Evolutionary conservation across 2,113 vertebrate genomes (phyloP).

Genomic region (Tupaia tana): DNA sequence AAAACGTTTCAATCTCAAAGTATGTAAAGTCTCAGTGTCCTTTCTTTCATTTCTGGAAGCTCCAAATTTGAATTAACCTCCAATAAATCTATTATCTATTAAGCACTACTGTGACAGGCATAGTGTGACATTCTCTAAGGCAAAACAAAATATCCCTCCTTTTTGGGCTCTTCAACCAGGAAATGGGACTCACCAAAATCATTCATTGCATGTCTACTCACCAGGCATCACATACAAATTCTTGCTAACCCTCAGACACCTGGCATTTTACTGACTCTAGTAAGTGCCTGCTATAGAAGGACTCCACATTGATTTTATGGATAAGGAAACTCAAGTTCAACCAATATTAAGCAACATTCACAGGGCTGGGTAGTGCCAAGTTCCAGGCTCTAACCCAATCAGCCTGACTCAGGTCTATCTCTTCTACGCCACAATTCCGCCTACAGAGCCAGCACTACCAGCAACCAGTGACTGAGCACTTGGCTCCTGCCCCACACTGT

Average conservation of each 20-base stretch:
- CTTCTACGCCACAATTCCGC: not conserved
- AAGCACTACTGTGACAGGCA: not conserved
- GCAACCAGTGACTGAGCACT: not conserved
- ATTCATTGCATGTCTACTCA: not conserved
- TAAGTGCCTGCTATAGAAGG: not conserved
- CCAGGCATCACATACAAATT: not conserved
- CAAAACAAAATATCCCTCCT: not conserved
- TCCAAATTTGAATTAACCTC: not conserved
- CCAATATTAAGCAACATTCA: not conserved
- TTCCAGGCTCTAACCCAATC: not conserved
- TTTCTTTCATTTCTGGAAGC: conserved; percentile 27
- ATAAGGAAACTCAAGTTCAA: not conserved
- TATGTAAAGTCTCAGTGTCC: not conserved
- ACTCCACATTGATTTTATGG: not conserved
- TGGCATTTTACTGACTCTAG: not conserved
- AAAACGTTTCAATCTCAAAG: not conserved
- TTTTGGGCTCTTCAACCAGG: not conserved
- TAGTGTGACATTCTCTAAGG: not conserved
- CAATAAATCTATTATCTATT: not conserved
- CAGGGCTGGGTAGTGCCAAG: not conserved
- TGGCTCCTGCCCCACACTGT: not conserved
- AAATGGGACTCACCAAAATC: not conserved
- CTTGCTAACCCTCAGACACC: not conserved
- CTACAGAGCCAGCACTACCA: not conserved
- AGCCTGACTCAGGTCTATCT: not conserved